Evolutionary conservation across 2,888 invertebrate genomes (phyloP).

Genomic region (Megalurothrips usitatus): DNA sequence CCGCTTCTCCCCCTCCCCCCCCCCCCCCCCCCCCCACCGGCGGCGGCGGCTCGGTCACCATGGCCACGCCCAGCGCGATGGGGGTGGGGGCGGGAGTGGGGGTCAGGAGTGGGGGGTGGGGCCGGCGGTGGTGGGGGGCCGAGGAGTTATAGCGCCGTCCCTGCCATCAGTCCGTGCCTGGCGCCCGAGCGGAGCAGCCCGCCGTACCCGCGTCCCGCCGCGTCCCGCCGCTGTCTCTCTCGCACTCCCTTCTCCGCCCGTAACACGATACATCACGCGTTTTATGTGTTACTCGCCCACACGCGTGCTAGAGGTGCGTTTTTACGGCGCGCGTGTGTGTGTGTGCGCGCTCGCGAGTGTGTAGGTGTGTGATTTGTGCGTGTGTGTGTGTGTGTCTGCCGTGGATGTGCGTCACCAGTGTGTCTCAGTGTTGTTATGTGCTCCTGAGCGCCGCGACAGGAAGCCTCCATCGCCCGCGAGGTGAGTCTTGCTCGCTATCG

Average conservation of each 20-base stretch:
- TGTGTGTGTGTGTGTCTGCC: not conserved
- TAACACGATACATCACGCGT: constrained; percentile 11
- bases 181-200: not conserved
- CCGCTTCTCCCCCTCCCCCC: not conserved
- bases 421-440: too few species aligned
- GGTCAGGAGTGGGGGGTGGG: not conserved
- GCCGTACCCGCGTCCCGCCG: not conserved
- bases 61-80: not conserved
- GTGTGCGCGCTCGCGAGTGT: too few species aligned
- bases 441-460: not conserved
- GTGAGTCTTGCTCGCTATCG: not conserved
- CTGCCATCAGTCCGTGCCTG: not conserved
- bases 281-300: constrained; percentile 13
- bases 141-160: constrained; percentile 4
- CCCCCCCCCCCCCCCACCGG: not conserved
- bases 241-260: not conserved
- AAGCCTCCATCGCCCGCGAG: too few species aligned
- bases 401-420: not conserved
- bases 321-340: too few species aligned
- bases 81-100: not conserved
- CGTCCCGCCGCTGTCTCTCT: not conserved
- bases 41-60: not conserved
- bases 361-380: not conserved
- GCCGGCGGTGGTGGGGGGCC: not conserved
- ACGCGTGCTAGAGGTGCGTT: not conserved